These are phyloP conservation scores for Ciconia boyciana DNA, from an alignment of 2,113 vertebrate genomes.

Conservation along the genomic window DNA sequence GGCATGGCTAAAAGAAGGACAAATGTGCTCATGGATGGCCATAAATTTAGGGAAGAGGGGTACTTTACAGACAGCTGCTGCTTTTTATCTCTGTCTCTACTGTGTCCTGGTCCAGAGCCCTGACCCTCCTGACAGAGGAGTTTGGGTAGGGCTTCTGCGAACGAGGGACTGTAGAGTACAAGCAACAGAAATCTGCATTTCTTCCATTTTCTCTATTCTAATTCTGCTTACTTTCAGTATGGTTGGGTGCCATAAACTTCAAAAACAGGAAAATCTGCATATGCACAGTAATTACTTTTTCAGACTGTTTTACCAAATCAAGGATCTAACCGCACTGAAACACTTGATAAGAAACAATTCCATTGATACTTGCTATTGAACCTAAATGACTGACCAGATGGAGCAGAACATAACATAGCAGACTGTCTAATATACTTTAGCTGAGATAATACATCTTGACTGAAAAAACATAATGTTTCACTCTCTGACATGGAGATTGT, in stretches of 20 bases:
- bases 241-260: conserved; percentile 32
- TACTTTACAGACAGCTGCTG: neutral
- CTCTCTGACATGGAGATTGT: conserved; percentile 46
- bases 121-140: neutral
- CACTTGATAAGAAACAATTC: conserved; percentile 53
- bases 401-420: conserved; percentile 51
- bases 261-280: conserved; percentile 1
- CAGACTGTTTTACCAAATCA: conserved; percentile 51
- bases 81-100: neutral
- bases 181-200: neutral
- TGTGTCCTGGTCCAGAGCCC: neutral
- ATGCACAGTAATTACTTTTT: conserved; percentile 28
- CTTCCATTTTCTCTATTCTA: neutral
- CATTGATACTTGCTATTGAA: conserved; percentile 54
- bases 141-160: neutral
- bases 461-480: conserved; percentile 40
- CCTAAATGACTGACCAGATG: conserved; percentile 56
- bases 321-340: conserved; percentile 29
- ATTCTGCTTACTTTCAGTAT: conserved; percentile 25
- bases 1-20: neutral
- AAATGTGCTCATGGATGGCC: neutral
- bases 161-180: neutral
- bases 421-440: conserved; percentile 55
- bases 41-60: neutral
- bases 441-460: conserved; percentile 63